A percentile compares a stretch with the other conserved stretches of the same genome.
Conservation (phyloP, 1,140 invertebrate genomes). For the Drosophila novamexicana region DNA sequence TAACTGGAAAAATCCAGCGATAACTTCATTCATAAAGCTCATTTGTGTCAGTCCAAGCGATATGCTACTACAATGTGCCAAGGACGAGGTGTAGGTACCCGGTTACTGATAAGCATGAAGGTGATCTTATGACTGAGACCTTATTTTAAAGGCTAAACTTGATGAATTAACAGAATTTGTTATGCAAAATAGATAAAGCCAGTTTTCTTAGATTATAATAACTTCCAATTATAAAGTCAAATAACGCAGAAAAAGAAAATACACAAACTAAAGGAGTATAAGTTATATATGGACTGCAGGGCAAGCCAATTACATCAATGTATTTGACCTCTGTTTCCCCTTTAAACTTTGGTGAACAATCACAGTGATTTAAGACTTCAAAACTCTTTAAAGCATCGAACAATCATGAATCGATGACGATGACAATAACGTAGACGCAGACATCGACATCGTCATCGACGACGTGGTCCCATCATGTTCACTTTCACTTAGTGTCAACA, state of each 20-base stretch:
- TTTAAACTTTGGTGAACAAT: too few relatives aligned
- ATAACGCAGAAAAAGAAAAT: too few relatives aligned
- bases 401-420: conserved; percentile 11
- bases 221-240: too few relatives aligned
- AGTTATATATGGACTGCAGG: too few relatives aligned
- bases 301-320: too few relatives aligned
- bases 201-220: too few relatives aligned
- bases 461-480: conserved; percentile 76
- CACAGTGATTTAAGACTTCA: conserved; percentile 1
- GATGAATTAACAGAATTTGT: too few relatives aligned
- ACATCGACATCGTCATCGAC: conserved; percentile 29
- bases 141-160: too few relatives aligned
- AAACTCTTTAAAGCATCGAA: conserved; percentile 26
- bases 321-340: too few relatives aligned
- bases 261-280: too few relatives aligned
- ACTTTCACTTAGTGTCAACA: conserved; percentile 82
- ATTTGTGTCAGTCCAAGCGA: conserved; percentile 66
- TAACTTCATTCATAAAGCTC: conserved; percentile 54
- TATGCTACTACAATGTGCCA: conserved; percentile 15
- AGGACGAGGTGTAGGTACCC: neutral
- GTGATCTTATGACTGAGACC: too few relatives aligned
- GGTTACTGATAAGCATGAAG: neutral
- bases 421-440: conserved; percentile 6
- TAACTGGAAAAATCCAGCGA: conserved; percentile 23
- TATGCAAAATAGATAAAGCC: too few relatives aligned